phyloP scores from a whole-genome alignment of 2,797 vertebrate species.

The Phoebastria nigripes region DNA sequence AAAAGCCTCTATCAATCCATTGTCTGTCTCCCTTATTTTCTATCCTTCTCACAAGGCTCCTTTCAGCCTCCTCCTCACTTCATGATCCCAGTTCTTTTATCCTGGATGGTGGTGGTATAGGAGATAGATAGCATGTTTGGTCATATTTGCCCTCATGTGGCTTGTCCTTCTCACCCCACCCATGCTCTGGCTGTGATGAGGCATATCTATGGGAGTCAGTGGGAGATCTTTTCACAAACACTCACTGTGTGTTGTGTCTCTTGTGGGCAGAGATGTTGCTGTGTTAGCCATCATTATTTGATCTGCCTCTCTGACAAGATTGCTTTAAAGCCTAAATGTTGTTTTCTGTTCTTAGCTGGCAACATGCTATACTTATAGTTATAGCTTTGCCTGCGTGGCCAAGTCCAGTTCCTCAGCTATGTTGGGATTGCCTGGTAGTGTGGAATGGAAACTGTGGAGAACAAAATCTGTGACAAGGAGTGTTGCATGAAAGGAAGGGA shows the following conservation, averaged over 20 bases:
- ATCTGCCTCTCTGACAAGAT: slow-evolving; percentile 64
- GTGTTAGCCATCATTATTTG: slow-evolving; percentile 63
- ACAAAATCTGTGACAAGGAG: background rate
- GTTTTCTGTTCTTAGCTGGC: slow-evolving; percentile 56
- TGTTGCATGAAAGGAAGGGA: background rate
- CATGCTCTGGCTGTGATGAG: slow-evolving; percentile 60
- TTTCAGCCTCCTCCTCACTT: slow-evolving; percentile 14
- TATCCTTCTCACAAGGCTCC: background rate
- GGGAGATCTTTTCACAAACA: slow-evolving; percentile 64
- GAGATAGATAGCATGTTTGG: slow-evolving; percentile 39
- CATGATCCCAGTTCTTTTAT: slow-evolving; percentile 31
- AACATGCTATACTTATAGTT: slow-evolving; percentile 19
- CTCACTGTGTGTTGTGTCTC: slow-evolving; percentile 56
- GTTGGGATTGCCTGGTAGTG: background rate
- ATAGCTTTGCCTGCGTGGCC: background rate
- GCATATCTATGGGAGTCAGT: slow-evolving; percentile 61
- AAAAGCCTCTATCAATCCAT: background rate
- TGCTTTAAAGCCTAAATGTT: slow-evolving; percentile 58
- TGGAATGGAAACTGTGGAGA: background rate
- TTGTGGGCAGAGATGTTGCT: slow-evolving; percentile 66
- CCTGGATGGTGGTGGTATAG: background rate
- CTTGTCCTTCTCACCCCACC: slow-evolving; percentile 67
- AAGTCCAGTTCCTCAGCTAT: slow-evolving; percentile 49
- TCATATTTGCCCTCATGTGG: slow-evolving; percentile 51
- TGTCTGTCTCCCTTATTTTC: background rate